Evolutionary conservation across 2,113 vertebrate species (phyloP), one percentile per base, ranked within the genome.

Genomic region (Macrotus californicus): DNA sequence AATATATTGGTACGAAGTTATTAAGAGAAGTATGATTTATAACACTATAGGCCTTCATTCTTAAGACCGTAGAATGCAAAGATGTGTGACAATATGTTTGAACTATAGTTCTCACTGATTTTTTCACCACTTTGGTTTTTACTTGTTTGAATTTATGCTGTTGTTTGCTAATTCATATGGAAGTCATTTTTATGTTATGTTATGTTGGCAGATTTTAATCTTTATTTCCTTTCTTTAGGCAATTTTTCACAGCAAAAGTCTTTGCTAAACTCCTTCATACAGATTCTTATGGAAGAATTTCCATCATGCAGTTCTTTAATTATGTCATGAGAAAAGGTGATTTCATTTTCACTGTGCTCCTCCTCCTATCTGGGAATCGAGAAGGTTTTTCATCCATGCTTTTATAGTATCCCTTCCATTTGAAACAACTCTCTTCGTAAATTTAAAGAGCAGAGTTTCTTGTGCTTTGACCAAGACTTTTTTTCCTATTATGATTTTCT

Each of bases 251-350:
- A 92, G 99, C 99, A 22, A 99, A 99, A 98, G 99, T 99, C 52
- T 99, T 99, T 96, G 99, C 99, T 97, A 99, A 99, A 96, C 99
- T 99, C 91, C 98, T 99, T 87, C 98, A 99, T 97, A 99, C 96
- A 56, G 99, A 99, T 97, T 99, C 99, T 18, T 99, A 99, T 11
- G 99, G 99, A 96, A 98, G 99, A 96, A 99, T 99, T 98, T 99
- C 99, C 89, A 99, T 99, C 95, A 99, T 99, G 99, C 99, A 99
- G 97, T 99, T 99, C 98, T 99, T 99, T 96, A 99, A 99, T 97
- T 99, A 99, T 29, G 99, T 99, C 95, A 99, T 99, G 99, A 98
- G 99, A 96, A 99, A 99, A 99, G 99, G 99, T 99, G 69, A 96
- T 93, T 96, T 87, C 10, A 31, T 82, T 88, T 92, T 79, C 79